phyloP scores from a whole-genome alignment of 2,888 invertebrate genomes.

The Corbicula japonica region DNA sequence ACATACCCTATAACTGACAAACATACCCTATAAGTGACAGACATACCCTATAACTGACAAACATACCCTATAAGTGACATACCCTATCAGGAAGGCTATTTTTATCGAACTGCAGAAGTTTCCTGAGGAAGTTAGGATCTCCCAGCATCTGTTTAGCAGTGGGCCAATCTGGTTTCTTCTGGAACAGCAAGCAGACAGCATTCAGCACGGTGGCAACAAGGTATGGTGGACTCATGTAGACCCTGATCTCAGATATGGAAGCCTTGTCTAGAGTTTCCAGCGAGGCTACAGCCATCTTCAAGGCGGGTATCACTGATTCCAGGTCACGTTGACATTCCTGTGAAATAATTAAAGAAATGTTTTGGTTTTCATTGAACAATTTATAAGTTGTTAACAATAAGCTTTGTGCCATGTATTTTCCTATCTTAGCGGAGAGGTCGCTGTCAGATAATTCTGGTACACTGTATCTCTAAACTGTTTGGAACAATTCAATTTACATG shows the following conservation, averaged over 20 bases:
- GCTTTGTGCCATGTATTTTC: too few species aligned
- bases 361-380: neutral
- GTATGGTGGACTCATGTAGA: constrained; percentile 84
- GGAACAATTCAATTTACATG: too few species aligned
- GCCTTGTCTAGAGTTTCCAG: constrained; percentile 85
- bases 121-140: constrained; percentile 84
- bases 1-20: too few species aligned
- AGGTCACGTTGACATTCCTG: constrained; percentile 86
- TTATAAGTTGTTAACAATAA: too few species aligned
- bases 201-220: constrained; percentile 85
- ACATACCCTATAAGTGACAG: too few species aligned
- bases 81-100: constrained; percentile 85
- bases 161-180: constrained; percentile 85
- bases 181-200: constrained; percentile 85
- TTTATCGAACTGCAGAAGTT: constrained; percentile 84
- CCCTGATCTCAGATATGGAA: constrained; percentile 85
- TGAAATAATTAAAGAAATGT: neutral
- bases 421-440: too few species aligned
- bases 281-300: constrained; percentile 85
- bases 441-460: too few species aligned
- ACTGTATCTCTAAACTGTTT: too few species aligned
- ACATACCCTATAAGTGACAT: too few species aligned
- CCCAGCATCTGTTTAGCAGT: constrained; percentile 84
- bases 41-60: too few species aligned
- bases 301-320: constrained; percentile 84